A percentile compares a stretch with the other conserved stretches of the same genome.
Conservation (phyloP, 2,888 invertebrate species). For the Hyposoter didymator region DNA sequence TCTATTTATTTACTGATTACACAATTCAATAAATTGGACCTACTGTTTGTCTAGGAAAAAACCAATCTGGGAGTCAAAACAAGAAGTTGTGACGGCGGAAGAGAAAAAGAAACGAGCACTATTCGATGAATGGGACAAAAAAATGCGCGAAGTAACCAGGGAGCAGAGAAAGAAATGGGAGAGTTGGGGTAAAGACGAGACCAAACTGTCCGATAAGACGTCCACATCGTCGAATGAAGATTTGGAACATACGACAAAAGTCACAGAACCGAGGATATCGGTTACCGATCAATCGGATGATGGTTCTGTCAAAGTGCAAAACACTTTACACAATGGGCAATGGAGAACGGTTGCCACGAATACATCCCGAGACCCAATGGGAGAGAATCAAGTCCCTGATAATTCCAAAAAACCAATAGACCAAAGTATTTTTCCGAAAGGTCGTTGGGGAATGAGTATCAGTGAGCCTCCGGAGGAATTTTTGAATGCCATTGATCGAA, state of each 20-base stretch:
- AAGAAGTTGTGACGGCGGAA: constrained; percentile 40
- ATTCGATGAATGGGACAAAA: constrained; percentile 66
- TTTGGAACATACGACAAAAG: neutral
- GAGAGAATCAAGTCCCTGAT: neutral
- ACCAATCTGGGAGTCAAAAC: constrained; percentile 59
- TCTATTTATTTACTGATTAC: neutral
- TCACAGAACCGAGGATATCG: neutral
- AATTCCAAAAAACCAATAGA: neutral
- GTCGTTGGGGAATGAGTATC: constrained; percentile 56
- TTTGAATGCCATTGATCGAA: constrained; percentile 10
- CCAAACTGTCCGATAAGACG: constrained; percentile 24
- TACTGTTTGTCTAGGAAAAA: constrained; percentile 54
- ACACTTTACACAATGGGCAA: constrained; percentile 51
- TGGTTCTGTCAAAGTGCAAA: neutral
- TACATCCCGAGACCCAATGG: neutral
- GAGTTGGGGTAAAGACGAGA: constrained; percentile 18
- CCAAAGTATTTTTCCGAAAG: neutral
- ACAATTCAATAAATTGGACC: neutral
- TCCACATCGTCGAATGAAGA: constrained; percentile 27
- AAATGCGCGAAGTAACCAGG: constrained; percentile 70
- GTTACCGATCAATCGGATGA: neutral
- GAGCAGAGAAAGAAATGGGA: constrained; percentile 67
- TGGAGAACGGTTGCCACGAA: constrained; percentile 58
- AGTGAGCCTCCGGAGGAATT: constrained; percentile 57
- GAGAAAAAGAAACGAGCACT: constrained; percentile 43